Base-by-base conservation (phyloP, 2,113 vertebrate species). In the Apus apus region DNA sequence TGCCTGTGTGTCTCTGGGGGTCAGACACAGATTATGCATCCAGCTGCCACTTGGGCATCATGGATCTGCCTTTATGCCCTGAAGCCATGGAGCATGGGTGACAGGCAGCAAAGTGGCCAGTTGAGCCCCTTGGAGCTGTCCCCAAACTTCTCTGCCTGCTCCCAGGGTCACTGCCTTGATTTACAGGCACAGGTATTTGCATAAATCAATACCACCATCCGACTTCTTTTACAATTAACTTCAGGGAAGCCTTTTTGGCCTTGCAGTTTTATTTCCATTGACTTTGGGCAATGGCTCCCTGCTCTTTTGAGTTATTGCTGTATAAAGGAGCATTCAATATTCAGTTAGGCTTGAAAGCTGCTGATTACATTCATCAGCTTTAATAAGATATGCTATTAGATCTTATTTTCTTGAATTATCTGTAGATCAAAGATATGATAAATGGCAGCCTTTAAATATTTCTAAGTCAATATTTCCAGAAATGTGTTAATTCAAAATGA, bases 401-500 rank as follows among this genome's bases (percentile, higher is more conserved):
- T 80, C 79, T 85, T 72, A 74, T 92, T 84, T 94, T 86, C 60
- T 87, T 93, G 74, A 79, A 90, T 95, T 93, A 83, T 77, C 92
- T 88, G 51, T 93, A 87, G 78, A 88, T 79, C 85, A 80, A 90
- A 90, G 43, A 62, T 70, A 80, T 70, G 79, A 96, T 91, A 90
- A 73, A 92, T 72, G 56, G 11, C 40, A 93, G 64, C 25, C 46
- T 83, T 90, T 88, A 95, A 91, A 62, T 88, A 93, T 76, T 89
- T 89, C 45, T n/a, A 70, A 83, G 79, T 88, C 75, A 96, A 8
- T 80, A 85, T 80, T 94, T 94, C n/a, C n/a, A 62, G 22, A 75
- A 43, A 62, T 45, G 46, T 48, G 67, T 89, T 91, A 5, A 56
- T 78, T 71, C 38, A 81, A 67, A 85, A 81, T 20, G 14, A 27